Conservation (phyloP, 2,113 vertebrate genomes). For the Nothocercus julius region DNA sequence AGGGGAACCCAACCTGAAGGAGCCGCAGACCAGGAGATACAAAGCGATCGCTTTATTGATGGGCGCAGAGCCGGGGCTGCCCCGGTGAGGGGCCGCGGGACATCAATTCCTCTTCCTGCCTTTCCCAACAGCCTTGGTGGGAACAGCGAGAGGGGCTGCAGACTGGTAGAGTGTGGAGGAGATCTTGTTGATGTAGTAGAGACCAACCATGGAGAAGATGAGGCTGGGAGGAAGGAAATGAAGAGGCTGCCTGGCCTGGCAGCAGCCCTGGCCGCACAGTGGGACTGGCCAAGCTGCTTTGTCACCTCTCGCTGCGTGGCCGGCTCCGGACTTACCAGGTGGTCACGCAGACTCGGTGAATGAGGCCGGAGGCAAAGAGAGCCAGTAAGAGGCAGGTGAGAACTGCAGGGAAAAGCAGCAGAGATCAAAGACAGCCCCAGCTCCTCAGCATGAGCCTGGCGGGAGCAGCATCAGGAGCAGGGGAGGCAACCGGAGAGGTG, state of each 20-base stretch:
- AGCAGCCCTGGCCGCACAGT: rapidly evolving
- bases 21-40: background rate
- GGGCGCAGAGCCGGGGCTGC: background rate
- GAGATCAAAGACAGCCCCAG: background rate
- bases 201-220: slow-evolving; percentile 91
- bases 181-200: slow-evolving; percentile 98
- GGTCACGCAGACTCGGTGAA: slow-evolving; percentile 95
- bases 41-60: slow-evolving; percentile 75
- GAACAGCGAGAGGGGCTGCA: slow-evolving; percentile 63
- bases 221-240: slow-evolving; percentile 68
- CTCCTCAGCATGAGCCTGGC: no score
- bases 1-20: background rate
- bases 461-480: background rate
- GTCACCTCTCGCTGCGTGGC: background rate
- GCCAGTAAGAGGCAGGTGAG: slow-evolving; percentile 88
- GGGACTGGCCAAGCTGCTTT: rapidly evolving
- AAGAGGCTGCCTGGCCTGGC: background rate
- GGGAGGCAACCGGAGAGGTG: background rate
- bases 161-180: slow-evolving; percentile 93
- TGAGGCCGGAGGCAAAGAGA: slow-evolving; percentile 93
- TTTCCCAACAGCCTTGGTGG: slow-evolving; percentile 87
- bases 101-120: slow-evolving; percentile 92
- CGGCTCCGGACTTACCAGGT: slow-evolving; percentile 85
- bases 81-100: background rate
- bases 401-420: slow-evolving; percentile 70